Evolutionary conservation across 2,113 vertebrate species (phyloP).

Genomic region (Tychaedon coryphoeus): DNA sequence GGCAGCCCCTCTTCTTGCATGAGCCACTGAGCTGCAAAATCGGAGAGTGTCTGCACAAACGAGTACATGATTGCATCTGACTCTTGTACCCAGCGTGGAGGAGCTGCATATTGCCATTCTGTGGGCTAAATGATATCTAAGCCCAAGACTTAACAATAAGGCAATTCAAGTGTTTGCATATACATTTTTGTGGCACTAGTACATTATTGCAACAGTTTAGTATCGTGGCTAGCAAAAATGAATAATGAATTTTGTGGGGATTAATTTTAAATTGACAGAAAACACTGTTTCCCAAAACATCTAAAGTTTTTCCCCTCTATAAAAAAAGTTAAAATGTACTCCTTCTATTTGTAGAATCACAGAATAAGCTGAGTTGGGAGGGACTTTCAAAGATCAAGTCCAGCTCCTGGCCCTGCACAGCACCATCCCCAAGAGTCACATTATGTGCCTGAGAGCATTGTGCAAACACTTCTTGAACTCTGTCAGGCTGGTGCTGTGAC

Average conservation of each 20-base stretch:
- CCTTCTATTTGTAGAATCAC: background rate
- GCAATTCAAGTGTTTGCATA: background rate
- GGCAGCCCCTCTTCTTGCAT: background rate
- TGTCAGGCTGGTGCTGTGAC: fast-evolving
- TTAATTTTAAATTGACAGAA: background rate
- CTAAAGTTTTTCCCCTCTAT: background rate
- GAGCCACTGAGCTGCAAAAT: background rate
- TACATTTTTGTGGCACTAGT: background rate
- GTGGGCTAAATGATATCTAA: background rate
- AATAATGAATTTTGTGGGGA: background rate
- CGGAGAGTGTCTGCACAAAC: background rate
- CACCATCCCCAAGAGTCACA: too few relatives aligned
- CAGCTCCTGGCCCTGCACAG: background rate
- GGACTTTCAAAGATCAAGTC: fast-evolving
- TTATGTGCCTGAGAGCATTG: background rate
- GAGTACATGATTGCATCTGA: background rate
- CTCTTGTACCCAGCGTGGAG: fast-evolving
- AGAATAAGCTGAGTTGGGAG: background rate
- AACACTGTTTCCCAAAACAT: background rate
- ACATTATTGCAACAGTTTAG: background rate
- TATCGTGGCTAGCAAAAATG: background rate
- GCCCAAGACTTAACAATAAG: background rate
- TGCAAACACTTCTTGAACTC: fast-evolving
- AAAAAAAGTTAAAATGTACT: background rate
- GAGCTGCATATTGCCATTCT: background rate